Evolutionary conservation across 1,140 invertebrate species (phyloP), one percentile per base, ranked within the genome.

Genomic region (Drosophila obscura): DNA sequence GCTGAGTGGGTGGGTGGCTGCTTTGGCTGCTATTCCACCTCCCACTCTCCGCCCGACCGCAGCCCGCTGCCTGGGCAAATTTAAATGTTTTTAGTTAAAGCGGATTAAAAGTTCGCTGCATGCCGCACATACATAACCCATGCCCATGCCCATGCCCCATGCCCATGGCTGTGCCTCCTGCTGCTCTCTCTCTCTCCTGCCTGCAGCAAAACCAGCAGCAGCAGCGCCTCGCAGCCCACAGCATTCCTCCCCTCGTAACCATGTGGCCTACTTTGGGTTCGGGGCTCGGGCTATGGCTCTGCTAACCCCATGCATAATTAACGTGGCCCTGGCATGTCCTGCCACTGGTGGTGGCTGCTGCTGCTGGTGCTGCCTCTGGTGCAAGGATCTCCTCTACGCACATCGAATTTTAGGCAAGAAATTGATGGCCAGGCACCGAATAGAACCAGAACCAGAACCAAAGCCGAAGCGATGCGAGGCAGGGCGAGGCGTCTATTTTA

Each of bases 11-110:
- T 43, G 53, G 52, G 43, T 58, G 62, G 66, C 49, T 11, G 28
- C 8, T 19, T 31, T 31, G 35, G 52, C 24, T 39, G 52, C 15
- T n/a, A 43, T 9, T 4, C 35, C 35, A 5, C 35, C 35, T 4
- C 35, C 35, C 9, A 4, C 35, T 13, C 35, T 11, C 52, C 11
- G 5, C 43, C 19, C 11, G 4, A 15, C 28, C 13, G 41, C 50
- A 39, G 31, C 46, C 51, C 48, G n/a, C 31, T 60, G 69, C 71
- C 60, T 51, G 44, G 74, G 78, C 75, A 85, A 85, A 85, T 85
- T 85, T 85, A 85, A 85, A 85, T 85, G 82, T 85, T 85, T 88
- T 85, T 88, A 85, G 82, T 87, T 85, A 85, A 85, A 85, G 82
- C 82, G 82, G 82, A 85, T 85, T 85, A 85, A 85, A 85, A 88